phyloP scores from a whole-genome alignment of 2,888 invertebrate species.

The Drosophila atripex region DNA sequence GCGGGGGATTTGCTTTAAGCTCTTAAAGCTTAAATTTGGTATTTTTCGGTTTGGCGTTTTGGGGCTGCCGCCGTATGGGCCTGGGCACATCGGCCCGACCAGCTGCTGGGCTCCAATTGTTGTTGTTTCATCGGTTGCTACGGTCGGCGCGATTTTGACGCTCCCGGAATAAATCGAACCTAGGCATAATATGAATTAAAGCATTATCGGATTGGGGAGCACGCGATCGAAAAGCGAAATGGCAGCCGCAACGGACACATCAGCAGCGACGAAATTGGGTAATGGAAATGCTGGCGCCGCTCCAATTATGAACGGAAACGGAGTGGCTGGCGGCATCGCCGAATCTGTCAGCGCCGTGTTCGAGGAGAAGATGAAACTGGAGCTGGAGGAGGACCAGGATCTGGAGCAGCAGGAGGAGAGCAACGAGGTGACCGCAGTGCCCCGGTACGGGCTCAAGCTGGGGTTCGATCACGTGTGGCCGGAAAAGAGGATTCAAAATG shows the following conservation, averaged over 20 bases:
- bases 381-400: constrained; percentile 32
- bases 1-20: too few species aligned
- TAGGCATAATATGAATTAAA: constrained; percentile 33
- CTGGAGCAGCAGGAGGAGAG: constrained; percentile 33
- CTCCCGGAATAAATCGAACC: constrained; percentile 27
- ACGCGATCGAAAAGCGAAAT: constrained; percentile 27
- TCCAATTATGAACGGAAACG: constrained; percentile 9
- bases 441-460: constrained; percentile 90
- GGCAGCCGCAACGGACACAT: constrained; percentile 34
- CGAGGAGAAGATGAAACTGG: constrained; percentile 68
- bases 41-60: constrained; percentile 5
- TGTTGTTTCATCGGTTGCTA: constrained; percentile 18
- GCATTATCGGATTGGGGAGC: background rate
- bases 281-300: constrained; percentile 47
- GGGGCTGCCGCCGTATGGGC: background rate
- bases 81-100: too few species aligned
- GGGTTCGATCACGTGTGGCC: constrained; percentile 90
- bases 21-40: background rate
- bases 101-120: constrained; percentile 5
- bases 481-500: constrained; percentile 88
- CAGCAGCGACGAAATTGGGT: constrained; percentile 29
- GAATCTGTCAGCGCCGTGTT: constrained; percentile 81
- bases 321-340: constrained; percentile 29
- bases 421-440: constrained; percentile 83
- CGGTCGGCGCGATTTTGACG: constrained; percentile 25